Percentiles rank a stretch among this genome's conserved stretches.
Conservation (phyloP, 2,797 vertebrate species). For the Rhynchonycteris naso region DNA sequence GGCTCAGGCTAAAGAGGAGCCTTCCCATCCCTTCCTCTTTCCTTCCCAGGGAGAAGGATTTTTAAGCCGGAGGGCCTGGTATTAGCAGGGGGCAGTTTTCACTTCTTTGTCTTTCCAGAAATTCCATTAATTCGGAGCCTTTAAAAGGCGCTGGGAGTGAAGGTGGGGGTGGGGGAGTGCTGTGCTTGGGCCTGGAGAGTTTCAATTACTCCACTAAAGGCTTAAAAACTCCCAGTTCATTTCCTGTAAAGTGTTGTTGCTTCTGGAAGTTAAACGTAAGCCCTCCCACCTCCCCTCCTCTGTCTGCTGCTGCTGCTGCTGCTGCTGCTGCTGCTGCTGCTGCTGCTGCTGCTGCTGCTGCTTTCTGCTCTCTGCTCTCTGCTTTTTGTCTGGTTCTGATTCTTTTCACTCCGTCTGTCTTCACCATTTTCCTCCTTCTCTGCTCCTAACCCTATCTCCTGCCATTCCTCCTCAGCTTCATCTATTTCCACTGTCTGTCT, state of each 20-base stretch:
- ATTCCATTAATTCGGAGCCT: slow-evolving; percentile 84
- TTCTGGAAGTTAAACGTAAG: slow-evolving; percentile 65
- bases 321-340: neutral
- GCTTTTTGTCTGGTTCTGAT: neutral
- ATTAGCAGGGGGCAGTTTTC: slow-evolving; percentile 84
- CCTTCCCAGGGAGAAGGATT: slow-evolving; percentile 85
- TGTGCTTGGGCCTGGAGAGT: slow-evolving; percentile 51
- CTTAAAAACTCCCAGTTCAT: slow-evolving; percentile 82
- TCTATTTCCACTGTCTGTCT: no score
- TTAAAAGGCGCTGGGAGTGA: slow-evolving; percentile 50
- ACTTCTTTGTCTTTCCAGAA: slow-evolving; percentile 85
- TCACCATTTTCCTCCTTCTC: neutral
- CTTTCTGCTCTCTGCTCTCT: neutral
- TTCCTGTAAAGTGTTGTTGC: slow-evolving; percentile 80
- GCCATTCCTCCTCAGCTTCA: neutral
- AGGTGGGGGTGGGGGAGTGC: neutral
- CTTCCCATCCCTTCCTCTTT: slow-evolving; percentile 63
- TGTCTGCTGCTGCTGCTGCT: neutral
- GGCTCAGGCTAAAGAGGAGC: slow-evolving; percentile 76
- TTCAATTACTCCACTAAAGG: slow-evolving; percentile 81
- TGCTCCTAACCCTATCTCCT: neutral
- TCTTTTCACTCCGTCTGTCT: neutral
- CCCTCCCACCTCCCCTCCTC: neutral
- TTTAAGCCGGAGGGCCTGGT: slow-evolving; percentile 83
- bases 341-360: neutral